These are phyloP conservation scores for Cheiracanthium punctorium DNA, from an alignment of 2,888 invertebrate genomes.

Conservation along the genomic window DNA sequence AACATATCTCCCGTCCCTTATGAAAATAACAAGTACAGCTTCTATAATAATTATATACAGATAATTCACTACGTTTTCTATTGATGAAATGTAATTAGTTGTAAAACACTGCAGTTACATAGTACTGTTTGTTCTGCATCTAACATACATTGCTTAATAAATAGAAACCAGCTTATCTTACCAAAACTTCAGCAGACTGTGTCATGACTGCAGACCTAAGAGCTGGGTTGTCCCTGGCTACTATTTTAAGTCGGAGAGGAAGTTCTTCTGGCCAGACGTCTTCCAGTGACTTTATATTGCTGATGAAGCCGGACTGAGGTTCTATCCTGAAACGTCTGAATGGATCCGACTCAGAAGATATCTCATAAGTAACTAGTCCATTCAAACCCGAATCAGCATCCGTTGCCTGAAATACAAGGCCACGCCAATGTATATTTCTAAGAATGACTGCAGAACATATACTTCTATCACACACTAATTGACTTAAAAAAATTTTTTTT, in stretches of 20 bases:
- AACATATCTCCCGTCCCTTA: no score
- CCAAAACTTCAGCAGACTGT: constrained; percentile 82
- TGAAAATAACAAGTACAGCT: no score
- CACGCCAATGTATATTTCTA: no score
- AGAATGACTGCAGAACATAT: no score
- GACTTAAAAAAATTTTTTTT: no score
- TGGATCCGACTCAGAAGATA: constrained; percentile 76
- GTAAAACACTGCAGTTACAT: no score
- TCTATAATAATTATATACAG: no score
- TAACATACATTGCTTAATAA: no score
- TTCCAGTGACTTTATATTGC: constrained; percentile 84
- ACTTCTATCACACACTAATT: no score
- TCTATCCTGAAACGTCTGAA: constrained; percentile 84
- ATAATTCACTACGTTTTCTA: no score
- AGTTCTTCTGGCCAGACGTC: constrained; percentile 81
- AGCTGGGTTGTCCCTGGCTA: constrained; percentile 86
- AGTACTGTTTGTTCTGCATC: no score
- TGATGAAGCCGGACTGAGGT: constrained; percentile 84
- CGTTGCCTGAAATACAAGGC: constrained; percentile 84
- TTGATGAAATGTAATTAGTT: no score
- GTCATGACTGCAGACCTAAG: constrained; percentile 80
- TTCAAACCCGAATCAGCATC: constrained; percentile 90
- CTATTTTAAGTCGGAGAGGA: constrained; percentile 85
- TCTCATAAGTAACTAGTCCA: constrained; percentile 84
- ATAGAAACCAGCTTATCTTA: constrained; percentile 76